Evolutionary conservation across 2,888 invertebrate genomes (phyloP), one percentile per base, ranked within the genome.

Genomic region (Andricus quercusramuli): DNA sequence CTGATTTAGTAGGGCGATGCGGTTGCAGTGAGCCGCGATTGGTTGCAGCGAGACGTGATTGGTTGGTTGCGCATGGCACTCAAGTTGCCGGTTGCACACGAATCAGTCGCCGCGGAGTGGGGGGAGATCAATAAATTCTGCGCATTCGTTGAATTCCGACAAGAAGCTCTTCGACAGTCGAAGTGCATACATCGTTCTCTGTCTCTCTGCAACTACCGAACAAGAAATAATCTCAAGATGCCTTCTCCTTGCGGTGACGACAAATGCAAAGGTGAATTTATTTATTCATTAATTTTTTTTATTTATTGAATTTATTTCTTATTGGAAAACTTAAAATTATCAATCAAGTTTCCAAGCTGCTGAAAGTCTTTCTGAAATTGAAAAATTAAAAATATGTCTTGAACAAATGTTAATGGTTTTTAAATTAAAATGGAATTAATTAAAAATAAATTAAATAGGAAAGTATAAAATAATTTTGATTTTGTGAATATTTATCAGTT

Each of bases 101-200:
- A 47, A 56, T 32, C 6, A 17, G 22, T 15, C 41, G 80, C 78
- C 86, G 89, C 86, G 87, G 91, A 86, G 89, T 86, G 87, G 91
- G 90, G 89, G 84, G 79, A 81, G 89, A 90, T 92, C 91, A 88
- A 92, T 92, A 92, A 91, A 92, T 91, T 88, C 88, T 82, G 86
- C 87, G 86, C 84, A 81, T 66, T 78, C 74, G 68, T 77, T 62
- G 80, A 44, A 78, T 80, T 77, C 80, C 84, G 80, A 79, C 84
- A 87, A 74, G 47, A 74, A 89, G 87, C 88, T 83, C 86, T 81
- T 85, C 80, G 74, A 79, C 78, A 79, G 79, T 81, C 70, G 84
- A 82, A 82, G 81, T 77, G 78, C 84, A 79, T 86, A 81, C 78
- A 80, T 37, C 81, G 79, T 80, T 65, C 67, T 13, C 74, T 64